Base-by-base conservation (phyloP, 2,888 invertebrate species). In the Leptopilina myrica region DNA sequence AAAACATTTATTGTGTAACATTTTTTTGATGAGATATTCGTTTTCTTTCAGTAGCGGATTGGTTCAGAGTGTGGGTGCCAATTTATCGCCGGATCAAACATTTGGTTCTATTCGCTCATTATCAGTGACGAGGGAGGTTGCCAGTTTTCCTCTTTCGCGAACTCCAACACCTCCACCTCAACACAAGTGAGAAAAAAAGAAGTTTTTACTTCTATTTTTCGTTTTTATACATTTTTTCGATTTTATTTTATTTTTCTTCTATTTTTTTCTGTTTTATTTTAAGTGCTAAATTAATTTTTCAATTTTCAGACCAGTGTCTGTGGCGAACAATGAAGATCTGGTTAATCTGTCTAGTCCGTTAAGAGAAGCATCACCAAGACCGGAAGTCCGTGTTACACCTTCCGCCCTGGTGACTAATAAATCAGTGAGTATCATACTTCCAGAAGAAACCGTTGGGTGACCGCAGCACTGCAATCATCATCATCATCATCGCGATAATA, bases 41-140 rank as follows among this genome's bases (percentile, higher is more conserved):
- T 90, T 90, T 78, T 15, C 20, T 89, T 89, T 78, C 87, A 92
- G 91, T 93, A 95, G 95, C 87, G 95, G 94, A 81, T 93, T 95
- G 93, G 95, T 95, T 83, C 94, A 95, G 84, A 93, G 94, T 78
- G 93, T 94, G 46, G 94, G 94, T 85, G 94, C 94, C 80, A 95
- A 95, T 84, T 92, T 95, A 81, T 95, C 95, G 86, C 95, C 95
- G 65, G 95, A 95, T 90, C 95, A 95, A 92, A 95, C 95, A 5
- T 95, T 95, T 88, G 96, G 95, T 81, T 95, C 95, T 81, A 95
- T 95, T 88, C 94, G 95, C 85, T 95, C 95, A 62, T 92, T 96
- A 84, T 94, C 95, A 46, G 95, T 95, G 87, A 94, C 95, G 77
- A 92, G 95, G 85, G 96, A 96, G 91, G 95, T 96, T 78, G 96